phyloP scores from a whole-genome alignment of 2,888 invertebrate species.

The Drosophila birchii region DNA sequence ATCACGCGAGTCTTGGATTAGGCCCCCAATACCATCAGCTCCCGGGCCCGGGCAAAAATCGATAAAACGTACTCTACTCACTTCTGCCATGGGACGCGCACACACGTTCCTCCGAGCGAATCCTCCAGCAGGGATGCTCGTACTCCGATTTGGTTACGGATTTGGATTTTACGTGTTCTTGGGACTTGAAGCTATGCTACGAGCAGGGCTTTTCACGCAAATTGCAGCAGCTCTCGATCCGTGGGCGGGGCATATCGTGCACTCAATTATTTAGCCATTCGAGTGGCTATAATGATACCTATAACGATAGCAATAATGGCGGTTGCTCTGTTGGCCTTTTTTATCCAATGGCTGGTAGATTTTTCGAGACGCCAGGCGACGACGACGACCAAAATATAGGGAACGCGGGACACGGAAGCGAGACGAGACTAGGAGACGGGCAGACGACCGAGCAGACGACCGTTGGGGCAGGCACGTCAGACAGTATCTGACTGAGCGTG shows the following conservation, averaged over 20 bases:
- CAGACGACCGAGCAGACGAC: conserved; percentile 46
- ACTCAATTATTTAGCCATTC: conserved; percentile 63
- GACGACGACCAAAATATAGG: conserved; percentile 10
- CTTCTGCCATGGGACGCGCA: conserved; percentile 59
- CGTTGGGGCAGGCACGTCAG: conserved; percentile 71
- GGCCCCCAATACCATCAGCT: conserved; percentile 42
- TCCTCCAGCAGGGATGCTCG: conserved; percentile 8
- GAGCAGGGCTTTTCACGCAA: conserved; percentile 45
- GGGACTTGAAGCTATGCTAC: conserved; percentile 60
- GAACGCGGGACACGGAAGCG: conserved; percentile 25
- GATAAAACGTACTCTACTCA: conserved; percentile 63
- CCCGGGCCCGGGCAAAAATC: conserved; percentile 63
- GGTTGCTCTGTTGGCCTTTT: conserved; percentile 23
- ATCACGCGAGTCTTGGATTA: conserved; percentile 75
- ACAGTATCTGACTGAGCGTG: conserved; percentile 74
- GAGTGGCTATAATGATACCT: background rate
- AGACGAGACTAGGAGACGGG: conserved; percentile 10
- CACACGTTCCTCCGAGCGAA: conserved; percentile 34
- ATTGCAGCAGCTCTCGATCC: conserved; percentile 28
- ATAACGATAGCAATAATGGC: conserved; percentile 1
- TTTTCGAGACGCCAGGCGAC: conserved; percentile 19
- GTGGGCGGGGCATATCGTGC: conserved; percentile 61
- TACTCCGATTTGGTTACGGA: conserved; percentile 5
- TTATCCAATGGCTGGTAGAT: conserved; percentile 4
- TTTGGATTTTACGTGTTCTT: conserved; percentile 16